Evolutionary conservation across 2,797 vertebrate genomes (phyloP), one percentile per base, ranked within the genome.

Genomic region (Delichon dasypus): DNA sequence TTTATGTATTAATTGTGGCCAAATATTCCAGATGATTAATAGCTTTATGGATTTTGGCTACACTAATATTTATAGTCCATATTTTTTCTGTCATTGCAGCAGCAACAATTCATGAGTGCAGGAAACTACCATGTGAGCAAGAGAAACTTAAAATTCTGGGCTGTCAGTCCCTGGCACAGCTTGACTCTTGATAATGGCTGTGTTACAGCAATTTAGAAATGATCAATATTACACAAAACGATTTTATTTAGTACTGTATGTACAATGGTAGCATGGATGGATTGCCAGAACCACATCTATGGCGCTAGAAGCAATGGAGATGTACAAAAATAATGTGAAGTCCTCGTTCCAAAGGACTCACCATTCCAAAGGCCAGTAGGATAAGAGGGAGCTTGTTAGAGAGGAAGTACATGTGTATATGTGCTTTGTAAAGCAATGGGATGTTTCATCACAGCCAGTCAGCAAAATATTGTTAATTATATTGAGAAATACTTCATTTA

Each of bases 191-290:
- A 51, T 54, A 72, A 44, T 26, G 19, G 11, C 26, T 70, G 5
- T 48, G 13, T 42, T 51, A 34, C 25, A 73, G 22, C 16, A 82
- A 76, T 40, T 70, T 34, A 78, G 47, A 78, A 92, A 62, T 32
- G 0, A 66, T 32, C 27, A 16, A 4, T 54, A 27, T 30, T 64
- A 45, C 19, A 47, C 16, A 73, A 85, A 79, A 44, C 8, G 5
- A 15, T 23, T 58, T 80, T 62, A 77, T 68, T 50, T 45, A 58
- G 22, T 42, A 17, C 6, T 61, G 6, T 48, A 11, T 25, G 17
- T 36, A 16, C 45, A 18, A 11, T 5, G 23, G 15, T 40, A 58
- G 60, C 15, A 75, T 0, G 2, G 3, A 40, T 2, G 7, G 11
- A 17, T 50, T 15, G 2, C 26, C 36, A 60, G 44, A 44, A 47